A percentile compares a stretch with the other conserved stretches of the same genome.
These are phyloP conservation scores for Corvus cornix DNA, from an alignment of 2,113 vertebrate genomes.

Conservation along the genomic window DNA sequence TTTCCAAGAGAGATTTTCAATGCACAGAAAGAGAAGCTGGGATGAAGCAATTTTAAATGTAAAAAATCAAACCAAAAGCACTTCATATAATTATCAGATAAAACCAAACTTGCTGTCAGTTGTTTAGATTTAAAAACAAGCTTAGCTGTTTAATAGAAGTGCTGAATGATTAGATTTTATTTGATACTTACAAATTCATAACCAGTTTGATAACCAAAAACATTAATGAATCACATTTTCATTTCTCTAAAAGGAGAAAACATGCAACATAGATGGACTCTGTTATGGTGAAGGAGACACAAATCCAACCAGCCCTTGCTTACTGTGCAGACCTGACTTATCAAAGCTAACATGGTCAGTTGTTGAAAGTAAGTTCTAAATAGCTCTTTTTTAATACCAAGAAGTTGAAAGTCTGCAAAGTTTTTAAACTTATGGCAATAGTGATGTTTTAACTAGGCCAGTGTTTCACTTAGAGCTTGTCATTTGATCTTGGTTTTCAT, in stretches of 20 bases:
- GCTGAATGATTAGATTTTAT: not conserved
- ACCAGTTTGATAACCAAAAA: not conserved
- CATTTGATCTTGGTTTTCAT: not conserved
- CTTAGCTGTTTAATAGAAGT: not conserved
- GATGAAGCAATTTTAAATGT: not conserved
- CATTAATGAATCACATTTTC: not conserved
- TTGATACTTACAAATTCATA: not conserved
- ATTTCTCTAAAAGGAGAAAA: constrained; percentile 81
- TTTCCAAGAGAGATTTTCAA: not conserved
- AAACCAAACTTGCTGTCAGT: not conserved
- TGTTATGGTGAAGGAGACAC: constrained; percentile 83
- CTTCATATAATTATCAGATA: not conserved
- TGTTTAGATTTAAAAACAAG: not conserved
- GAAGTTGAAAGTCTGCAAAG: not conserved
- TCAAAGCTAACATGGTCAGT: constrained; percentile 85
- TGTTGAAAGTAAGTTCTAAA: constrained; percentile 80
- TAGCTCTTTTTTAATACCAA: not conserved
- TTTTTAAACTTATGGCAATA: not conserved
- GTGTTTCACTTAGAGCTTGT: not conserved
- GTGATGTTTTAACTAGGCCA: not conserved
- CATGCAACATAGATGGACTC: constrained; percentile 83
- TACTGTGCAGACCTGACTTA: constrained; percentile 81
- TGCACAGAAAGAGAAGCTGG: not conserved
- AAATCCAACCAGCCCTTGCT: constrained; percentile 81
- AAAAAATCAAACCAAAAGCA: not conserved